Evolutionary conservation across 2,888 invertebrate genomes (phyloP).

Genomic region (Drosophila suboccidentalis): DNA sequence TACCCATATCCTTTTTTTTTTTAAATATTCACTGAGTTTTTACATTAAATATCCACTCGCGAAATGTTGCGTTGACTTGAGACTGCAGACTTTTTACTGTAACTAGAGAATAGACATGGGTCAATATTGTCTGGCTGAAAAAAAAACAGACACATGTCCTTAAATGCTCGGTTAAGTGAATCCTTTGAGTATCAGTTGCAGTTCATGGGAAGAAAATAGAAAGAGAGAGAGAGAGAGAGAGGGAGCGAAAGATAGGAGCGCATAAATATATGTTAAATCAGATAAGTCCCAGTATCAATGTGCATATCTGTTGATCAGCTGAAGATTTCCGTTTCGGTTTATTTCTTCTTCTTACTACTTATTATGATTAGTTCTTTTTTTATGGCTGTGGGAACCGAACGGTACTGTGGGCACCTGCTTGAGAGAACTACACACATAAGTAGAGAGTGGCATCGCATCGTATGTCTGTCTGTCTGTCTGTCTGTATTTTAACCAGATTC

Average conservation of each 20-base stretch:
- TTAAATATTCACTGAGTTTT: not conserved
- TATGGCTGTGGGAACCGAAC: conserved; percentile 27
- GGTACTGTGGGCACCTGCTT: conserved; percentile 30
- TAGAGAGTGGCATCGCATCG: not conserved
- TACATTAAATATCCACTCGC: not conserved
- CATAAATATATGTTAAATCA: not conserved
- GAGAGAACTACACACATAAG: conserved; percentile 2
- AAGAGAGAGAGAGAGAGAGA: not conserved
- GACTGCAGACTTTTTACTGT: not conserved
- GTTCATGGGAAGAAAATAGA: not conserved
- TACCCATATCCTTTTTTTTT: too few relatives aligned
- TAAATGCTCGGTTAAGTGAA: not conserved
- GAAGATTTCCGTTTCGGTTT: conserved; percentile 7
- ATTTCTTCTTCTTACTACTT: not conserved
- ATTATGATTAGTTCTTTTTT: not conserved
- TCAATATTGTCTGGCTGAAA: not conserved
- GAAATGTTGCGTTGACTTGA: not conserved
- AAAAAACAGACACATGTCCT: not conserved
- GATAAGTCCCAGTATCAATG: not conserved
- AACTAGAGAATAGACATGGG: not conserved
- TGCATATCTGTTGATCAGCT: not conserved
- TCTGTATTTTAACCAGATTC: conserved; percentile 1
- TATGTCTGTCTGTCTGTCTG: not conserved
- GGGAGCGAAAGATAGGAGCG: not conserved
- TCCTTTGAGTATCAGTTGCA: not conserved